Percentiles rank a stretch among this genome's conserved stretches.
These are phyloP conservation scores for Drymodes brunneopygia DNA, from an alignment of 2,113 vertebrate genomes.

Conservation along the genomic window DNA sequence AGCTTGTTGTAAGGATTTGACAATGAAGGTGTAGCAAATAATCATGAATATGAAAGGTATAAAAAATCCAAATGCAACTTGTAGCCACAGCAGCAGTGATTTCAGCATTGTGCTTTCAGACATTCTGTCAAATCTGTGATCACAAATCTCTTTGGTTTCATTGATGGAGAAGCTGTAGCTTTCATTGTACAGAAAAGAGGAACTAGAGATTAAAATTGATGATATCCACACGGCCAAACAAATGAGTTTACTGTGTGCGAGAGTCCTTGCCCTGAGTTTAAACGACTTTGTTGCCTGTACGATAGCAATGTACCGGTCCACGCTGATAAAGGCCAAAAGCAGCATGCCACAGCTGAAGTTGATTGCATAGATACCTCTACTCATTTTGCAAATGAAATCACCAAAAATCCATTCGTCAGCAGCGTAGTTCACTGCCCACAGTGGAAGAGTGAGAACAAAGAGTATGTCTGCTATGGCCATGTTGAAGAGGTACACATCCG, in stretches of 20 bases:
- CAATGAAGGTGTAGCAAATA: constrained; percentile 81
- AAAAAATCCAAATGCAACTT: constrained; percentile 84
- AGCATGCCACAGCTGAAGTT: constrained; percentile 92
- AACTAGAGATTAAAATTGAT: constrained; percentile 76
- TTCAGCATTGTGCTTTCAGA: constrained; percentile 54
- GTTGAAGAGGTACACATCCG: constrained; percentile 88
- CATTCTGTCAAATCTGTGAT: constrained; percentile 45
- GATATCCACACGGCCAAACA: constrained; percentile 77
- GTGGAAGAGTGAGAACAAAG: constrained; percentile 83
- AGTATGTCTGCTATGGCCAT: constrained; percentile 89
- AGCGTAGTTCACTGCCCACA: constrained; percentile 80
- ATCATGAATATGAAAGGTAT: constrained; percentile 83
- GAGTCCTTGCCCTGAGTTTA: constrained; percentile 71
- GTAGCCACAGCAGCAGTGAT: constrained; percentile 69
- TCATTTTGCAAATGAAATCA: constrained; percentile 78
- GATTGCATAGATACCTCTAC: constrained; percentile 81
- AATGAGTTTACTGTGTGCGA: constrained; percentile 70
- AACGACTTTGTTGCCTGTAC: constrained; percentile 87
- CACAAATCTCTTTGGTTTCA: constrained; percentile 63
- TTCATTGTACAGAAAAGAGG: constrained; percentile 75
- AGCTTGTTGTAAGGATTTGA: constrained; percentile 78
- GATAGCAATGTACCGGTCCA: constrained; percentile 89
- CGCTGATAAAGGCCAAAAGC: constrained; percentile 84
- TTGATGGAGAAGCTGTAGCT: constrained; percentile 3
- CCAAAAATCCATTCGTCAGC: constrained; percentile 75